phyloP scores from a whole-genome alignment of 2,797 vertebrate species.

The Epinephelus malabaricus region DNA sequence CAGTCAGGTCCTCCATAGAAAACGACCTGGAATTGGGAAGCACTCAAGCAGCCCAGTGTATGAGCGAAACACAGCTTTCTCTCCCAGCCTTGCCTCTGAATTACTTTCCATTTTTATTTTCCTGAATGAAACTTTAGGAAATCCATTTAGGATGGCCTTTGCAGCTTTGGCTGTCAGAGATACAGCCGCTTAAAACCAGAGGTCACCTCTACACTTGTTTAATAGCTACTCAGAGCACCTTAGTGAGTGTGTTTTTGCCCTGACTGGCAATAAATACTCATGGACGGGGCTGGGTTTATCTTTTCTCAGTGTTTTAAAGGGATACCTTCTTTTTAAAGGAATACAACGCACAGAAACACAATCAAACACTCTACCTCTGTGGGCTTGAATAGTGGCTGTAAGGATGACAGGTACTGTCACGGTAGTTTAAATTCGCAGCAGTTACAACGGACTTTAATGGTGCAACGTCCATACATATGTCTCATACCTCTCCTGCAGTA shows the following conservation, averaged over 20 bases:
- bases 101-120: slow-evolving; percentile 72
- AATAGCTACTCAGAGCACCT: slow-evolving; percentile 80
- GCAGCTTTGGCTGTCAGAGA: slow-evolving; percentile 75
- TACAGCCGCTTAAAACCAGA: slow-evolving; percentile 72
- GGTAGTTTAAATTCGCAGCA: not conserved
- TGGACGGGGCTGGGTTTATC: slow-evolving; percentile 57
- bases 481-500: not conserved
- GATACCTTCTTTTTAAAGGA: slow-evolving; percentile 39
- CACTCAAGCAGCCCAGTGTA: slow-evolving; percentile 38
- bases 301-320: slow-evolving; percentile 65
- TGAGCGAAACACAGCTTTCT: slow-evolving; percentile 43
- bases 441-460: not conserved
- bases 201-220: slow-evolving; percentile 82
- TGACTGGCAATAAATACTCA: slow-evolving; percentile 78
- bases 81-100: slow-evolving; percentile 47
- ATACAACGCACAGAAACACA: slow-evolving; percentile 17
- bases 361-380: not conserved
- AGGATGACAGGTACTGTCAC: not conserved
- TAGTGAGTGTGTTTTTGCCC: slow-evolving; percentile 74
- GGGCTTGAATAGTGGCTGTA: not conserved
- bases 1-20: slow-evolving; percentile 10
- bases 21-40: slow-evolving; percentile 35
- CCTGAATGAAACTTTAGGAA: slow-evolving; percentile 79
- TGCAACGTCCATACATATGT: not conserved
- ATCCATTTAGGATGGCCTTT: slow-evolving; percentile 81